Evolutionary conservation across 1,140 invertebrate species (phyloP).

Genomic region (Drosophila auraria): DNA sequence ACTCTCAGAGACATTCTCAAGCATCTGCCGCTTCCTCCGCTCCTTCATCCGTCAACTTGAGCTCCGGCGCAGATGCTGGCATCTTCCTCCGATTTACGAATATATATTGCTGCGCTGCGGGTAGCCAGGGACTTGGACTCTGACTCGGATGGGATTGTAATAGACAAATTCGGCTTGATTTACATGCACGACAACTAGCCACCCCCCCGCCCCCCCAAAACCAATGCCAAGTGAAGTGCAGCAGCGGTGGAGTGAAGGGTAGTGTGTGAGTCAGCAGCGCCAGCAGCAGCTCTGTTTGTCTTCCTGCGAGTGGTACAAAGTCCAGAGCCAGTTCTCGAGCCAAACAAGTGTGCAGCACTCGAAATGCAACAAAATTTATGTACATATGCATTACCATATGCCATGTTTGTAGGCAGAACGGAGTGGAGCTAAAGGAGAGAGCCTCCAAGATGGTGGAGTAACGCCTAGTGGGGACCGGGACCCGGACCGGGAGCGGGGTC

Average conservation of each 20-base stretch:
- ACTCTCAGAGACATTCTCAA: constrained; percentile 10
- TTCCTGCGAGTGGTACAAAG: constrained; percentile 32
- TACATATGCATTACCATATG: constrained; percentile 76
- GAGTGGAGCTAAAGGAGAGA: background rate
- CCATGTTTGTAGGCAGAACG: constrained; percentile 50
- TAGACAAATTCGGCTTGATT: constrained; percentile 46
- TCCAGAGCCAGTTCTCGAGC: constrained; percentile 34
- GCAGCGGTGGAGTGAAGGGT: constrained; percentile 24
- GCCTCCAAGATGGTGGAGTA: background rate
- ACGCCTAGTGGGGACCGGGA: background rate
- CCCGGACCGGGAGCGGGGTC: background rate
- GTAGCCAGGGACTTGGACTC: constrained; percentile 15
- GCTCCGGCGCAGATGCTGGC: constrained; percentile 21
- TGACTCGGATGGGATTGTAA: constrained; percentile 41
- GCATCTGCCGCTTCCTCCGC: background rate
- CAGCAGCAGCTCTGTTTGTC: constrained; percentile 22
- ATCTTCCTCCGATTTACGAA: constrained; percentile 26
- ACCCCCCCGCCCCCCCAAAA: no score
- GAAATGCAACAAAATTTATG: constrained; percentile 66
- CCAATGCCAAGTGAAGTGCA: constrained; percentile 16
- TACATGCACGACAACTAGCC: constrained; percentile 43
- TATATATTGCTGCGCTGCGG: constrained; percentile 27
- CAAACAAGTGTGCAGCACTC: constrained; percentile 32
- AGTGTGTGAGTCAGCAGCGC: constrained; percentile 7
- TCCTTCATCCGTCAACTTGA: constrained; percentile 21